These are phyloP conservation scores for Melipona bicolor DNA, from an alignment of 2,888 invertebrate species.

Conservation along the genomic window DNA sequence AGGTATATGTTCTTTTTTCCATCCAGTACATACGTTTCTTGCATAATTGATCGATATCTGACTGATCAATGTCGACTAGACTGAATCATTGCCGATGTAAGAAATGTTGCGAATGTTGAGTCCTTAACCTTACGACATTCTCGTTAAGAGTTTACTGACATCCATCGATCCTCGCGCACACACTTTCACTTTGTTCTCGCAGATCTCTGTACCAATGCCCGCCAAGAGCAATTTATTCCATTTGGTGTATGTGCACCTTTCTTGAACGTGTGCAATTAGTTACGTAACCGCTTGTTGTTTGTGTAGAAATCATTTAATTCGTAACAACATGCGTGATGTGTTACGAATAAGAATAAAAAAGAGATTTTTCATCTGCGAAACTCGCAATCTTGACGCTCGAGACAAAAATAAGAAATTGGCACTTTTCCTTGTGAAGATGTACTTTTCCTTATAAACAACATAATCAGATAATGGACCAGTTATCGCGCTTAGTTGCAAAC, in stretches of 20 bases:
- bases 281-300: slow-evolving; percentile 29
- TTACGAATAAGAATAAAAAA: not conserved
- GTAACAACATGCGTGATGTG: not conserved
- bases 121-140: slow-evolving; percentile 59
- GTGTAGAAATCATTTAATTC: slow-evolving; percentile 8
- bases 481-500: slow-evolving; percentile 33
- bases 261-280: slow-evolving; percentile 3
- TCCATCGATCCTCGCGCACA: slow-evolving; percentile 29
- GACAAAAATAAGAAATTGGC: too few relatives aligned
- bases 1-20: not conserved
- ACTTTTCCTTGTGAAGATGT: slow-evolving; percentile 9
- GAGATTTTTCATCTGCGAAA: too few relatives aligned
- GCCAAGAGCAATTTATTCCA: slow-evolving; percentile 21
- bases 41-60: slow-evolving; percentile 40
- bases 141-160: slow-evolving; percentile 61
- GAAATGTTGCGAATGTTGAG: slow-evolving; percentile 24
- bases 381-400: not conserved
- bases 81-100: slow-evolving; percentile 44
- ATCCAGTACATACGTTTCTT: slow-evolving; percentile 1
- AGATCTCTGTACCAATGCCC: slow-evolving; percentile 12
- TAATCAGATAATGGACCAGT: slow-evolving; percentile 9
- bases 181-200: slow-evolving; percentile 29
- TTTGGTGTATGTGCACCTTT: not conserved
- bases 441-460: slow-evolving; percentile 14
- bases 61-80: not conserved